Evolutionary conservation across 1,140 invertebrate genomes (phyloP), one percentile per base, ranked within the genome.

Genomic region (Anastrepha obliqua): DNA sequence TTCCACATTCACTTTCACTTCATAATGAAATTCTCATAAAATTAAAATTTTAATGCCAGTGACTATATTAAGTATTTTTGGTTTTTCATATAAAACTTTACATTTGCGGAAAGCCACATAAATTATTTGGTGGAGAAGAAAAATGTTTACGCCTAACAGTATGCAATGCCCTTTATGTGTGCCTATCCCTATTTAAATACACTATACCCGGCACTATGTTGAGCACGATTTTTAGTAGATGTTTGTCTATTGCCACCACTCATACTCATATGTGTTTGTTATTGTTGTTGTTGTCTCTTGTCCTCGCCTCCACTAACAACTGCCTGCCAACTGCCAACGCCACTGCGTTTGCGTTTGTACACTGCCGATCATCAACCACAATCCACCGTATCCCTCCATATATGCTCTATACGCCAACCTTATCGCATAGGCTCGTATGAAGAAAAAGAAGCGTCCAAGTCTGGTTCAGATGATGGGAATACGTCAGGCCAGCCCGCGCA

Each of bases 391-490:
- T 47, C 15, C 65, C 11, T 70, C 20, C 39, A 70, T n/a, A 81
- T 47, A 65, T n/a, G 17, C 42, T 29, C 67, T 47, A 89, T 62
- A 90, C 89, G 85, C 88, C 62, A 87, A 55, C 42, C 11, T 55
- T 47, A 81, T 65, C 74, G 81, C 87, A 88, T 91, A 95, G 95
- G 94, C 95, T 85, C 95, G 95, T 85, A 93, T 95, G 90, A 95
- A 94, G 89, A 96, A 96, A 91, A 96, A 96, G 93, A 97, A 97
- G 91, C 94, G 96, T 78, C 96, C 97, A 86, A 97, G 97, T 91
- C 92, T 98, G 89, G 96, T 97, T 64, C 96, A 97, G 91, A 96
- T 97, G 94, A 96, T 97, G 92, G 96, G 96, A 88, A 93, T 97
- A 90, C 94, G 96, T 85, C 95, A 96, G 90, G 94, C 97, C 91